Evolutionary conservation across 2,888 invertebrate species (phyloP), one percentile per base, ranked within the genome.

Genomic region (Noctua pronuba): DNA sequence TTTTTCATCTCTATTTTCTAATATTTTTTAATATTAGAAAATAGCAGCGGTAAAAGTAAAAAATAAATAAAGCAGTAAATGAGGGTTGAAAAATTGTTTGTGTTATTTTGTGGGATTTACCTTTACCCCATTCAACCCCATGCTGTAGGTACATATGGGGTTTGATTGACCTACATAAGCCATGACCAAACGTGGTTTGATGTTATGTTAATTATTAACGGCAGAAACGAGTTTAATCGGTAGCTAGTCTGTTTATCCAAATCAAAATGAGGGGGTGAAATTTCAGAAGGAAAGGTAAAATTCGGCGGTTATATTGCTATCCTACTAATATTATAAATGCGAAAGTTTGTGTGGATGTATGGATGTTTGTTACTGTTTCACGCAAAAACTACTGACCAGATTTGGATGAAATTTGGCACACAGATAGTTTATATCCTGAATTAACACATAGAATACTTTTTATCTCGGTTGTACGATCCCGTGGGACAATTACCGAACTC

Each of bases 151-250:
- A 82, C 64, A 35, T 66, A 74, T 35, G 38, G 73, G 73, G 60
- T 76, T 66, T 68, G 73, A 79, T 78, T 85, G 82, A 88, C 86
- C 86, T 81, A 88, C 67, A 77, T 85, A 77, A 62, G 64, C 55
- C 69, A 71, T 73, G 58, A 68, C 79, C 38, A 80, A 77, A 71
- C 72, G 24, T 41, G 70, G 73, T 67, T 77, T 67, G 68, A 83
- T 77, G 66, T 77, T 38, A 38, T 65, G 52, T 79, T 84, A 80
- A 84, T 84, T 79, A 86, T 86, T 78, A 67, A 80, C n/a, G n/a
- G n/a, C 46, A 38, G 64, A n/a, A 75, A 73, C 49, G 72, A 81
- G 62, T 83, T 68, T n/a, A 77, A 77, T 80, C 68, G 52, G n/a
- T 35, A 35, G 35, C 35, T 60, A 58, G 64, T 83, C 68, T 80